Evolutionary conservation across 2,113 vertebrate species (phyloP).

Genomic region (Mugil cephalus): DNA sequence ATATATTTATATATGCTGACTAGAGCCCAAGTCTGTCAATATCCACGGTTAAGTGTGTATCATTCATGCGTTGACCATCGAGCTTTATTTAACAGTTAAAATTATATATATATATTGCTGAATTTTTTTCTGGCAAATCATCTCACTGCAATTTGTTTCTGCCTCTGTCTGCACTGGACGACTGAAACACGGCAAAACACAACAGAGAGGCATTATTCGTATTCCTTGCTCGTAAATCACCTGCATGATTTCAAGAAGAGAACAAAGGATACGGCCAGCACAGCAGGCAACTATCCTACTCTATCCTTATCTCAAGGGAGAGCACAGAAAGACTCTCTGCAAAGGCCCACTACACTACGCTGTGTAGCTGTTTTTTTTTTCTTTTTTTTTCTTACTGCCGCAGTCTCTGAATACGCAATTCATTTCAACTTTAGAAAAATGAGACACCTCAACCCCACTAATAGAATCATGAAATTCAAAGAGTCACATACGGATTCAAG

Average conservation of each 20-base stretch:
- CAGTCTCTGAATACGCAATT: not conserved
- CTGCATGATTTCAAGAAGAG: constrained; percentile 51
- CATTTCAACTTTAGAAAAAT: constrained; percentile 16
- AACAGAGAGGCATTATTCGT: constrained; percentile 41
- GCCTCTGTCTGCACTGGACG: constrained; percentile 22
- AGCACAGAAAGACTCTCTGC: constrained; percentile 6
- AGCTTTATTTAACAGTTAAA: constrained; percentile 10
- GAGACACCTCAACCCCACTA: too few species aligned
- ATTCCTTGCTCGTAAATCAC: constrained; percentile 66
- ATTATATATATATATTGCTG: not conserved
- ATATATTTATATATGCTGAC: constrained; percentile 8
- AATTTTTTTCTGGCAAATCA: constrained; percentile 4
- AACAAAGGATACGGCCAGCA: constrained; percentile 58
- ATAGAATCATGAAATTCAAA: constrained; percentile 7
- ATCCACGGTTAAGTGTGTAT: constrained; percentile 18
- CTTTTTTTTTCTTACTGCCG: not conserved
- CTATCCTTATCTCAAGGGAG: constrained; percentile 49
- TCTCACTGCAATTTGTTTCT: constrained; percentile 23
- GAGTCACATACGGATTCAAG: not conserved
- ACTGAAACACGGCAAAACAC: constrained; percentile 35
- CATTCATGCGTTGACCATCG: constrained; percentile 6
- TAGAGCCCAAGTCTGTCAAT: constrained; percentile 15
- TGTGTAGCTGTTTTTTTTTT: not conserved
- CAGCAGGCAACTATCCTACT: constrained; percentile 40
- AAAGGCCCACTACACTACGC: not conserved